Base-by-base conservation (phyloP, 2,888 invertebrate species). In the Drosophila mayaguana region DNA sequence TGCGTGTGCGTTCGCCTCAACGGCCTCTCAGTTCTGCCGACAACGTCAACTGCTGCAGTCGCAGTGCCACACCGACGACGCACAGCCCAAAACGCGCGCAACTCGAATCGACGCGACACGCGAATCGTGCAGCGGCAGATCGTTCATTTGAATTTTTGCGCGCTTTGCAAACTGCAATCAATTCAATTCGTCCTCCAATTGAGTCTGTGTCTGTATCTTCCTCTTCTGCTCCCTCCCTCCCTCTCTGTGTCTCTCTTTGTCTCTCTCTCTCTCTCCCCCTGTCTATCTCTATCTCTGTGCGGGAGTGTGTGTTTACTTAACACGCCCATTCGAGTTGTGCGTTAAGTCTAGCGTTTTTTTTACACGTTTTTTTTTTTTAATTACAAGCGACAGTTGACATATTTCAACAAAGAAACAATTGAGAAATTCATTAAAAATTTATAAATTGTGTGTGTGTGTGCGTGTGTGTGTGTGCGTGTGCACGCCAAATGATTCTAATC, bases 1-100 rank as follows among this genome's bases (percentile, higher is more conserved):
- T 75, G 81, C 68, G 84, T 75, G 72, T 81, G 77, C 59, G 63
- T 61, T 62, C 54, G 57, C 48, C 3, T 56, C 28, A 3, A 11
- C 67, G 53, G 68, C 45, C 70, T 61, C 68, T 83, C 88, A 84
- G 84, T 84, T 88, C 72, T 75, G 88, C 76, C 72, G 68, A 70
- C 70, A 88, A 83, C 84, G 88, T 78, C 88, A 83, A 83, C 83
- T 68, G 87, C 87, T 83, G 71, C 79, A 86, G 88, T 86, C 87
- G 83, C 80, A 72, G 57, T 63, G 77, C 61, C 55, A 64, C 65
- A 78, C 65, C 53, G 72, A 75, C 78, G 75, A 75, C 78, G 75
- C 80, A 83, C 75, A 38, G 22, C n/a, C 38, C 11, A 34, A n/a
- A 20, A 34, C 56, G 56, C 46, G 28, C 55, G 55, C 55, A 18